Base-by-base conservation (phyloP, 2,113 vertebrate genomes). In the Tricholaema leucomelas region DNA sequence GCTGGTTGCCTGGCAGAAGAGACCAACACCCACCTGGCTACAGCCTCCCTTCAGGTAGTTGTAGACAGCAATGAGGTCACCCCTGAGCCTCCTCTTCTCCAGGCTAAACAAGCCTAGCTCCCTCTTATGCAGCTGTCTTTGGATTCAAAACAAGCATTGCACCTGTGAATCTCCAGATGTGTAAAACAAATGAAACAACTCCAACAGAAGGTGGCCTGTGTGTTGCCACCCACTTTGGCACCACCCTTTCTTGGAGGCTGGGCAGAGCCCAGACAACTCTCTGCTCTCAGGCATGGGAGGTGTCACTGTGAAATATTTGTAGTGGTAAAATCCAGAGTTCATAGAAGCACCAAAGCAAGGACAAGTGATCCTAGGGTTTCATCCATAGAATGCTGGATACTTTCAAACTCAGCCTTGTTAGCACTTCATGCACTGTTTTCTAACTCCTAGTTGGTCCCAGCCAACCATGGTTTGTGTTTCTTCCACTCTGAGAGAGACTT, bases 281-380 rank as follows among this genome's bases (percentile, higher is more conserved):
- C 8, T 50, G n/a, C 11, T 35, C 7, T 54, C 1, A 2, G 50
- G 18, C 76, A 7, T 0, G 0, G 33, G 31, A 67, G 30, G 15
- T 67, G 15, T 54, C 46, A 24, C 17, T 19, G 60, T 28, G 55
- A 24, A 65, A 30, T 33, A 55, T 12, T 66, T 33, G 10, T n/a
- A 15, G 31, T 20, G 36, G n/a, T 67, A 52, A 90, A 94, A 74
- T 36, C 33, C 46, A 50, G 35, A 19, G 9, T 33, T 82, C 10
- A 2, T 8, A 33, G n/a, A 18, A 76, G 25, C 2, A 2, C 35
- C 64, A n/a, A 54, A n/a, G 46, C 35, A 85, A 71, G 13, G 30
- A 42, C 15, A 54, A 40, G 35, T 19, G 67, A 55, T 28, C 28
- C 23, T 3, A 19, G 65, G 2, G 15, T 46, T 93, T 50, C 0